Evolutionary conservation across 1,140 invertebrate genomes (phyloP).

Genomic region (Papilio polyxenes): DNA sequence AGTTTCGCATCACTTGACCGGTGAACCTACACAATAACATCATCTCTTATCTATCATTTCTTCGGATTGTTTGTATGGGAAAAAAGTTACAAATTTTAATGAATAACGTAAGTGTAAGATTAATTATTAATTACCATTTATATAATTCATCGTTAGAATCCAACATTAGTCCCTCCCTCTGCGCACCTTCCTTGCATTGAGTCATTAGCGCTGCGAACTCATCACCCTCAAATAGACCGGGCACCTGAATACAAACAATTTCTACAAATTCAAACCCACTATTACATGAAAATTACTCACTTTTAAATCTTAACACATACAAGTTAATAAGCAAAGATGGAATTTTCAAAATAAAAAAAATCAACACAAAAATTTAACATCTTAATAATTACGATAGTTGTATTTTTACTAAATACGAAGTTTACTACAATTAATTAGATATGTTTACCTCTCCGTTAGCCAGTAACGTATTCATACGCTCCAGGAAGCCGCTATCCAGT

Average conservation of each 20-base stretch:
- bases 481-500: constrained; percentile 98
- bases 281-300: not conserved
- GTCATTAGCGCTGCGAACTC: constrained; percentile 99
- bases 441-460: constrained; percentile 94
- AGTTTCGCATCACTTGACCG: constrained; percentile 98
- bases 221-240: constrained; percentile 95
- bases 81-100: constrained; percentile 15
- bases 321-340: too few relatives aligned
- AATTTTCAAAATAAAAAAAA: too few relatives aligned
- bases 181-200: constrained; percentile 99
- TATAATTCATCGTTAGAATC: constrained; percentile 99
- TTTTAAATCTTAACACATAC: not conserved
- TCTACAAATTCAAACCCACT: constrained; percentile 2
- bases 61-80: not conserved
- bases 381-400: too few relatives aligned
- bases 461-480: constrained; percentile 99
- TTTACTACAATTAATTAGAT: not conserved
- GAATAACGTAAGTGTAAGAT: not conserved
- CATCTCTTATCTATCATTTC: not conserved
- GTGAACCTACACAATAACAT: constrained; percentile 88
- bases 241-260: constrained; percentile 82
- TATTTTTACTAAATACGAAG: too few relatives aligned
- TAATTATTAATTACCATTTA: constrained; percentile 85
- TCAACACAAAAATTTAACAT: too few relatives aligned
- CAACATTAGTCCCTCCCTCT: constrained; percentile 98